phyloP scores from a whole-genome alignment of 2,113 vertebrate genomes.

The Eulemur macaco region DNA sequence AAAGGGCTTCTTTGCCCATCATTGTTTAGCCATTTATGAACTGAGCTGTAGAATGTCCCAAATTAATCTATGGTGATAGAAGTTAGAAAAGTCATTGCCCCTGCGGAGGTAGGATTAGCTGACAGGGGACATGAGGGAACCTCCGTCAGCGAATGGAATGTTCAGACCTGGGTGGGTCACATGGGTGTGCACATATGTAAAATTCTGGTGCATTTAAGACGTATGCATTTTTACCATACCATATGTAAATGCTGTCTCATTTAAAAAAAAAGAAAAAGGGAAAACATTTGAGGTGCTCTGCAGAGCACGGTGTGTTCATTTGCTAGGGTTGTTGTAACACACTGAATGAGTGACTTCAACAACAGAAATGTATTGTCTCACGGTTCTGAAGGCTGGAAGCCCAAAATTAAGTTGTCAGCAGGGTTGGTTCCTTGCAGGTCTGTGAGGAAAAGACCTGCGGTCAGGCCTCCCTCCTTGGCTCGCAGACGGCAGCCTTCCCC shows the following conservation, averaged over 20 bases:
- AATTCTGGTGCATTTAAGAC: background rate
- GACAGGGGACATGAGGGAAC: background rate
- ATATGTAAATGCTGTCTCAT: background rate
- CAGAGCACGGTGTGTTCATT: background rate
- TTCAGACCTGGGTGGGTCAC: background rate
- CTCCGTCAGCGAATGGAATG: background rate
- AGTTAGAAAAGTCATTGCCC: background rate
- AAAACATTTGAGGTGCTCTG: background rate
- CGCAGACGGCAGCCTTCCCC: background rate
- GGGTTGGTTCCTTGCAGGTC: background rate
- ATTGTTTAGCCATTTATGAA: background rate
- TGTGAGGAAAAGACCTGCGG: accelerated
- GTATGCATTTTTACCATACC: background rate
- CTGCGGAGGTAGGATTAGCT: background rate
- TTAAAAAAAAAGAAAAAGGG: background rate
- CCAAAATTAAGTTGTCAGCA: background rate
- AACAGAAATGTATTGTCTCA: background rate
- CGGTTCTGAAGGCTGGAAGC: background rate
- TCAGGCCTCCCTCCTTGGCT: background rate
- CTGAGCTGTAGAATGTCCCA: no score
- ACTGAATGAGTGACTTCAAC: background rate
- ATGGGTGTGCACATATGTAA: background rate
- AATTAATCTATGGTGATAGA: background rate
- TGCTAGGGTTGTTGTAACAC: background rate
- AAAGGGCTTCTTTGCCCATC: background rate